Evolutionary conservation across 1,140 invertebrate genomes (phyloP).

Genomic region (Coelopa frigida): DNA sequence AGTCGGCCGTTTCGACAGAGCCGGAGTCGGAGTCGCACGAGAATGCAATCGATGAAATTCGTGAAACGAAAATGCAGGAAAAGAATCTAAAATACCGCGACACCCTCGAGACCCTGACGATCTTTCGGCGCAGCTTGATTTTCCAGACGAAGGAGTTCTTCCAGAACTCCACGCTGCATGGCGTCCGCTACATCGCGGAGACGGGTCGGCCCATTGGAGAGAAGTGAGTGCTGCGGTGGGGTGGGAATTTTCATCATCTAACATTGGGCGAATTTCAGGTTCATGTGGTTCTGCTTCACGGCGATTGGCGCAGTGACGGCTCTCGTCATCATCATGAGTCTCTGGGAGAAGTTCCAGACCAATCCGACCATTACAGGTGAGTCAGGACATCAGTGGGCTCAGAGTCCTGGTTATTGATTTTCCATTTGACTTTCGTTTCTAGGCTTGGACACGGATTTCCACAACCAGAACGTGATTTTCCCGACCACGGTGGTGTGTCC

Average conservation of each 20-base stretch:
- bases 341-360: constrained; percentile 72
- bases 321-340: constrained; percentile 60
- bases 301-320: constrained; percentile 57
- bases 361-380: constrained; percentile 68
- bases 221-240: constrained; percentile 44
- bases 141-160: constrained; percentile 63
- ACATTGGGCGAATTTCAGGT: constrained; percentile 50
- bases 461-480: constrained; percentile 65
- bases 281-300: constrained; percentile 67
- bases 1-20: too few species aligned
- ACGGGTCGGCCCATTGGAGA: constrained; percentile 59
- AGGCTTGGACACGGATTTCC: constrained; percentile 63
- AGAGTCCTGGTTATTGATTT: neutral
- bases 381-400: neutral
- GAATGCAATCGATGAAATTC: constrained; percentile 22
- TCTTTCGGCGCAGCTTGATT: constrained; percentile 52
- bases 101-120: constrained; percentile 24
- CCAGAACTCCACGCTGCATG: constrained; percentile 62
- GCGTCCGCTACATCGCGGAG: constrained; percentile 63
- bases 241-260: neutral
- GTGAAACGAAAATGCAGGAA: constrained; percentile 35
- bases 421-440: constrained; percentile 11
- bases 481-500: constrained; percentile 61
- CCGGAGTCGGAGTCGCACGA: too few species aligned
- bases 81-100: constrained; percentile 13